phyloP scores from a whole-genome alignment of 2,113 vertebrate species.

The Myiagra hebetior region DNA sequence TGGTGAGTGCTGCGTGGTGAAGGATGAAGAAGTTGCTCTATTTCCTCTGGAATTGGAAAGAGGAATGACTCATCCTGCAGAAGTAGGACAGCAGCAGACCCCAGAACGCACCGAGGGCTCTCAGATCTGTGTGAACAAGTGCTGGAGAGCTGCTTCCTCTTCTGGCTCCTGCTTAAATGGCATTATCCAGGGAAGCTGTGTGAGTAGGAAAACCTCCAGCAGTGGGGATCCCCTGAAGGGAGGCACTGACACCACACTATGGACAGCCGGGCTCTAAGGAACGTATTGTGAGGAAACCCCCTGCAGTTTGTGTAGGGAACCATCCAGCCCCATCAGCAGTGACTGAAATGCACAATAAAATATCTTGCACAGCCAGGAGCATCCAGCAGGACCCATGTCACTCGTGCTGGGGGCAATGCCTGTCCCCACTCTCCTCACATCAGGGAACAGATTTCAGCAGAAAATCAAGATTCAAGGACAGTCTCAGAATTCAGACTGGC shows the following conservation, averaged over 20 bases:
- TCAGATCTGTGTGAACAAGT: background rate
- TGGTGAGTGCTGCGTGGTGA: background rate
- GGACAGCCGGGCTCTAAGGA: background rate
- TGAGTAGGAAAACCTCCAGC: rapidly evolving
- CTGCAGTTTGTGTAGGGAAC: background rate
- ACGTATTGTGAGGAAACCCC: background rate
- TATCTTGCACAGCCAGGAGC: background rate
- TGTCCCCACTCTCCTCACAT: background rate
- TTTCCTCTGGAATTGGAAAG: background rate
- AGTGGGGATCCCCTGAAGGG: background rate
- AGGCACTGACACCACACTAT: background rate
- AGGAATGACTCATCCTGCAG: background rate
- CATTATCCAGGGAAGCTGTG: background rate
- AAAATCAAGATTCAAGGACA: background rate
- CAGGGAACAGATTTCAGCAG: rapidly evolving
- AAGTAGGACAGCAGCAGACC: background rate
- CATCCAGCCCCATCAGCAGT: background rate
- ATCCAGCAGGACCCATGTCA: background rate
- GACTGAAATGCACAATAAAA: background rate
- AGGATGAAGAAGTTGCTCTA: background rate
- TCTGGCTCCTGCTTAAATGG: background rate
- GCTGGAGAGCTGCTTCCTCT: background rate
- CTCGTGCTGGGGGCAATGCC: rapidly evolving
- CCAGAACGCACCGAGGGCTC: background rate
- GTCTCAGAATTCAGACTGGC: background rate